phyloP scores from a whole-genome alignment of 23 tunicate genomes.

The Corella eumyota region DNA sequence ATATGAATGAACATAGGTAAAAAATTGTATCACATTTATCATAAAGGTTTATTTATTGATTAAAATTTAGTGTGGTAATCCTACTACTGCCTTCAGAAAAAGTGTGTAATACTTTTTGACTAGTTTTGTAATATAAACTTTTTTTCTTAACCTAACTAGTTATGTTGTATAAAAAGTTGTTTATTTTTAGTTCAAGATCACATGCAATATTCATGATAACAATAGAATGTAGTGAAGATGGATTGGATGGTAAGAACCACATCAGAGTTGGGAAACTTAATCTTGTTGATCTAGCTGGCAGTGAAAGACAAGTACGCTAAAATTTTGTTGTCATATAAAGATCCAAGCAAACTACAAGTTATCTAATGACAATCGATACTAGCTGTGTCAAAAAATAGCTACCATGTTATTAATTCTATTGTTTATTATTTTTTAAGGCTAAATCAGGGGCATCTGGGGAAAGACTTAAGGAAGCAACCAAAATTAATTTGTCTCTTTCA shows the following conservation, averaged over 20 bases:
- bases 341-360: neutral
- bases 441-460: slow-evolving; percentile 93
- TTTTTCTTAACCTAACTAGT: too few relatives aligned
- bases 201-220: slow-evolving; percentile 95
- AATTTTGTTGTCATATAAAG: neutral
- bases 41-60: too few relatives aligned
- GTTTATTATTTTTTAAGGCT: slow-evolving; percentile 23
- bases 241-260: slow-evolving; percentile 90
- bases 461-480: slow-evolving; percentile 92
- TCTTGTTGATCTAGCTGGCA: slow-evolving; percentile 92
- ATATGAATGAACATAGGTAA: slow-evolving; percentile 98
- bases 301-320: slow-evolving; percentile 94
- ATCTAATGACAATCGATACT: too few relatives aligned
- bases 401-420: too few relatives aligned
- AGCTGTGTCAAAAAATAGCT: too few relatives aligned
- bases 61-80: too few relatives aligned
- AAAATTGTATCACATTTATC: too few relatives aligned
- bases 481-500: slow-evolving; percentile 88
- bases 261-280: slow-evolving; percentile 91
- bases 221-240: slow-evolving; percentile 89
- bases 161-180: too few relatives aligned
- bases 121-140: too few relatives aligned
- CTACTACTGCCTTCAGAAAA: too few relatives aligned
- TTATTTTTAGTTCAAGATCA: slow-evolving; percentile 66
- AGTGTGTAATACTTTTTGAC: too few relatives aligned